A percentile compares a stretch with the other conserved stretches of the same genome.
phyloP scores from a whole-genome alignment of 2,113 vertebrate species.

The Leptosomus discolor region DNA sequence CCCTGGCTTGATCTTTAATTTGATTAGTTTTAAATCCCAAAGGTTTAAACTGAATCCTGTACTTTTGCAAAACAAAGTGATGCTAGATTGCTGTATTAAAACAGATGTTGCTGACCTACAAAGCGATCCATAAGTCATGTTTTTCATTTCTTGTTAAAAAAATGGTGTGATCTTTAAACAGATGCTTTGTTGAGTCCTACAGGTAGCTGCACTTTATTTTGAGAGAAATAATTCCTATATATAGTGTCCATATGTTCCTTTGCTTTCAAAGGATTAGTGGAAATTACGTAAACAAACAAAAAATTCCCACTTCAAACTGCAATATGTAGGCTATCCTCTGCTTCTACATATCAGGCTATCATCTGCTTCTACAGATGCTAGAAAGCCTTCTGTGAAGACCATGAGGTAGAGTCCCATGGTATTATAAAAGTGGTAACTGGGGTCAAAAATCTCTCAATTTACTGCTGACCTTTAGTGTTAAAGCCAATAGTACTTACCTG shows the following conservation, averaged over 20 bases:
- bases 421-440: background rate
- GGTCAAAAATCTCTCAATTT: background rate
- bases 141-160: conserved; percentile 3
- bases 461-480: background rate
- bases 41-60: background rate
- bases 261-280: background rate
- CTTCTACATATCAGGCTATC: too few species aligned
- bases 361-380: background rate
- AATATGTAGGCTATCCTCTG: background rate
- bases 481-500: background rate
- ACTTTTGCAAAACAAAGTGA: background rate
- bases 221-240: background rate
- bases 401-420: background rate
- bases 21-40: background rate
- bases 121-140: background rate
- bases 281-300: background rate
- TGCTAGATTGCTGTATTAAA: background rate
- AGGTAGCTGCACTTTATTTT: conserved; percentile 17
- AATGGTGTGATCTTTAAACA: conserved; percentile 20
- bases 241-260: background rate
- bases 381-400: background rate
- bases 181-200: conserved; percentile 38
- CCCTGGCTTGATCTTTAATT: background rate
- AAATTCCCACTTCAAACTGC: background rate
- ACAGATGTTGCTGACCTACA: conserved; percentile 20